Evolutionary conservation across 2,113 vertebrate genomes (phyloP).

Genomic region (Herpetotheres cachinnans): DNA sequence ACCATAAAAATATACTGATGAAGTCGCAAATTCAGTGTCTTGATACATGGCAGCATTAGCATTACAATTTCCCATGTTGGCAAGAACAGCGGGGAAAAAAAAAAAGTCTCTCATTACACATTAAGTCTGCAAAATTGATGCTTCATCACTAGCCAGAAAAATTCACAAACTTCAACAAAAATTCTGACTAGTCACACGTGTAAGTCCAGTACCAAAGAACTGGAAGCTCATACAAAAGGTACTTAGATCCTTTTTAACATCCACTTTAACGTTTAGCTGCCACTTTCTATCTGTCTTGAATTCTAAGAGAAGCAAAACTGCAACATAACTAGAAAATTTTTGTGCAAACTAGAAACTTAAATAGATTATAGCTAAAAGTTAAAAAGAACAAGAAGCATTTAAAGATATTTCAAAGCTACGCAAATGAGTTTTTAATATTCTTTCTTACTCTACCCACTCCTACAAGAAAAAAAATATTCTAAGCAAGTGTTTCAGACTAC

Average conservation of each 20-base stretch:
- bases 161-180: neutral
- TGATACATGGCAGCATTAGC: neutral
- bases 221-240: neutral
- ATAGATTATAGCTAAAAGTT: neutral
- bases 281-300: neutral
- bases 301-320: neutral
- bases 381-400: neutral
- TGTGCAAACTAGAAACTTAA: neutral
- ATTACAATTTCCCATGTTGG: neutral
- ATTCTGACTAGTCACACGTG: fast-evolving
- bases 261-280: neutral
- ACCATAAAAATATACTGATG: neutral
- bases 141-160: neutral
- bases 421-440: neutral
- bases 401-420: neutral
- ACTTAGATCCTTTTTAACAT: neutral
- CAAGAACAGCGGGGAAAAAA: neutral
- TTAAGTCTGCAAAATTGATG: neutral
- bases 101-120: neutral
- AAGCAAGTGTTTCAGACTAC: neutral
- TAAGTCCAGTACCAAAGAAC: neutral
- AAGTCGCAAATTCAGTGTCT: neutral
- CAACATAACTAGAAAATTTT: neutral
- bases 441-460: neutral
- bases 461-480: neutral